These are phyloP conservation scores for Motacilla tschutschensis DNA, from an alignment of 2,113 vertebrate species.

Conservation along the genomic window DNA sequence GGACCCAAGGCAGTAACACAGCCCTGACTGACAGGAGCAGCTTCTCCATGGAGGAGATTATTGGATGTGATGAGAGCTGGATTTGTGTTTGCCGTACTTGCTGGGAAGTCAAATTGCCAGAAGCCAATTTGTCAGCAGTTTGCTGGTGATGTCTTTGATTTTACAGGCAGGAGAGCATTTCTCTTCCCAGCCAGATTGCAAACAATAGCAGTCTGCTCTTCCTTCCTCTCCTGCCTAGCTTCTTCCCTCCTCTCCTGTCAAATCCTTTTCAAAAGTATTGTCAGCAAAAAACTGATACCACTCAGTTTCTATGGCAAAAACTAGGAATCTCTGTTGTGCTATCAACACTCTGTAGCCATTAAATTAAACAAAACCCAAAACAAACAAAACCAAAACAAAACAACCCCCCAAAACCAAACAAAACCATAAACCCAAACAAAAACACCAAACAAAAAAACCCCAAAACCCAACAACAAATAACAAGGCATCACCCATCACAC, in stretches of 20 bases:
- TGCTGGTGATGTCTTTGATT: slow-evolving; percentile 34
- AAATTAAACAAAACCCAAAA: neutral
- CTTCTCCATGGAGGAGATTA: neutral
- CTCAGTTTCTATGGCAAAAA: neutral
- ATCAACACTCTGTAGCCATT: neutral
- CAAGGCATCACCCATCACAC: neutral
- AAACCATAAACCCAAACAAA: neutral
- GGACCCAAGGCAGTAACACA: neutral
- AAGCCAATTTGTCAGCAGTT: slow-evolving; percentile 27
- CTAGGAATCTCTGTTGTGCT: neutral
- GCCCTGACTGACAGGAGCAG: neutral
- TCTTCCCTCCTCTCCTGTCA: neutral
- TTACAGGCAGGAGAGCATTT: slow-evolving; percentile 12
- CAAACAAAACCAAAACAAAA: neutral
- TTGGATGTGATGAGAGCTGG: neutral
- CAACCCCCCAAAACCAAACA: neutral
- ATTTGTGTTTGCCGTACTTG: neutral
- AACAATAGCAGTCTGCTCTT: neutral
- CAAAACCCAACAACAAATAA: neutral
- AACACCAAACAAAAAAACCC: neutral
- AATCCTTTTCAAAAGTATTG: neutral
- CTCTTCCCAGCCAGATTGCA: slow-evolving; percentile 23
- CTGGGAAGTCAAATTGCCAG: slow-evolving; percentile 9
- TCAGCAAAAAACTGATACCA: neutral
- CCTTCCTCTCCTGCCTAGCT: neutral